These are phyloP conservation scores for Lepetodrilus schrolli DNA, from an alignment of 2,888 invertebrate genomes.

Conservation along the genomic window DNA sequence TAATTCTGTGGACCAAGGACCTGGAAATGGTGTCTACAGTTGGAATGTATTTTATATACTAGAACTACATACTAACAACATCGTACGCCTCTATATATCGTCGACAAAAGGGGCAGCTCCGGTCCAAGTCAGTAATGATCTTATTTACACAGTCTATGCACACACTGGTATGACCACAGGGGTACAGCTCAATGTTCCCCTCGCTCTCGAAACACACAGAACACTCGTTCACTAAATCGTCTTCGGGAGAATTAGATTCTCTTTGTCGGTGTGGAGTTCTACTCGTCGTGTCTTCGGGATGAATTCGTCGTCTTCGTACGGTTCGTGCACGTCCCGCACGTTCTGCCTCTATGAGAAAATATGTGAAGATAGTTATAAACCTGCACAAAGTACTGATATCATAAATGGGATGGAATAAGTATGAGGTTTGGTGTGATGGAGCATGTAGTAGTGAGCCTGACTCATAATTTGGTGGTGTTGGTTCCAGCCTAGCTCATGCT, in stretches of 20 bases:
- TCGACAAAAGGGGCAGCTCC: conserved; percentile 31
- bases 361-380: too few relatives aligned
- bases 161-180: conserved; percentile 23
- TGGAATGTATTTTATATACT: neutral
- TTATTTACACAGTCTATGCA: conserved; percentile 26
- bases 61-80: neutral
- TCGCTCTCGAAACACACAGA: conserved; percentile 17
- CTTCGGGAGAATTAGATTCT: too few relatives aligned
- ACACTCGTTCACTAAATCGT: too few relatives aligned
- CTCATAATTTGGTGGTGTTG: too few relatives aligned
- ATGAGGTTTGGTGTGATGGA: too few relatives aligned
- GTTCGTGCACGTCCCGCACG: neutral
- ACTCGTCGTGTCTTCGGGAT: neutral
- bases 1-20: too few relatives aligned
- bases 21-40: neutral
- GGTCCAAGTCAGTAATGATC: conserved; percentile 27
- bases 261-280: too few relatives aligned
- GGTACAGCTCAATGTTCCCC: conserved; percentile 15
- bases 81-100: conserved; percentile 24
- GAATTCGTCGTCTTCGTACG: neutral
- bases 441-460: too few relatives aligned
- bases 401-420: too few relatives aligned
- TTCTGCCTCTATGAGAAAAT: too few relatives aligned
- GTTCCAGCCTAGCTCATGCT: too few relatives aligned
- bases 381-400: too few relatives aligned